These are phyloP conservation scores for Catalaphyllia jardinei DNA, from an alignment of 64 coral and sea anemone genomes.

Conservation along the genomic window DNA sequence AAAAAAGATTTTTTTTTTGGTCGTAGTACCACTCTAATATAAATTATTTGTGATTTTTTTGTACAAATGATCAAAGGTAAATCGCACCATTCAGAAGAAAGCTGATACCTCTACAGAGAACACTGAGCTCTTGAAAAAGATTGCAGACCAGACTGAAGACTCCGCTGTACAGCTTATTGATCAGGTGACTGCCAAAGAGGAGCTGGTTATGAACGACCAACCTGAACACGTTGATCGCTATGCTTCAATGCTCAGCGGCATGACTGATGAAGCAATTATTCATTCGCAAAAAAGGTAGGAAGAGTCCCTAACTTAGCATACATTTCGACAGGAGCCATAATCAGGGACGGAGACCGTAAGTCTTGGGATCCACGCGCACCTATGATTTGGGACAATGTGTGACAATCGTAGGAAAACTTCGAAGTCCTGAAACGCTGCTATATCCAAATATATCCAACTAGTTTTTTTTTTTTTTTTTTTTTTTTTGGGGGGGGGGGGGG, in stretches of 20 bases:
- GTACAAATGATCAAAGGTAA: not conserved
- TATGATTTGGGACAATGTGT: no score
- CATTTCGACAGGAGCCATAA: no score
- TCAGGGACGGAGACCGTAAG: no score
- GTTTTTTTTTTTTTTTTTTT: no score
- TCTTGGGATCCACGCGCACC: no score
- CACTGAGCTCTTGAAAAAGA: not conserved
- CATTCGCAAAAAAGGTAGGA: not conserved
- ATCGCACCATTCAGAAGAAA: not conserved
- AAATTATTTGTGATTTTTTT: not conserved
- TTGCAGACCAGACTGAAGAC: slow-evolving; percentile 40
- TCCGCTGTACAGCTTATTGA: slow-evolving; percentile 23
- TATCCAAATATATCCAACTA: no score
- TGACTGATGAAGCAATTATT: not conserved
- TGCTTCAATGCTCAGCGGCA: not conserved
- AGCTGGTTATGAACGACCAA: not conserved
- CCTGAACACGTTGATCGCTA: not conserved
- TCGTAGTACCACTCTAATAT: no score
- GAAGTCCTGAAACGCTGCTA: no score
- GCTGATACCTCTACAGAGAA: not conserved
- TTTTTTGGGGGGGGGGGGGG: no score
- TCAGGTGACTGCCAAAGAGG: slow-evolving; percentile 5
- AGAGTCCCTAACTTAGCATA: not conserved
- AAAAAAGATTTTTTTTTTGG: no score
- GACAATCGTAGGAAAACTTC: no score